Percentiles rank a stretch among this genome's conserved stretches.
phyloP scores from a whole-genome alignment of 2,888 invertebrate species.

The Uropetala carovei region DNA sequence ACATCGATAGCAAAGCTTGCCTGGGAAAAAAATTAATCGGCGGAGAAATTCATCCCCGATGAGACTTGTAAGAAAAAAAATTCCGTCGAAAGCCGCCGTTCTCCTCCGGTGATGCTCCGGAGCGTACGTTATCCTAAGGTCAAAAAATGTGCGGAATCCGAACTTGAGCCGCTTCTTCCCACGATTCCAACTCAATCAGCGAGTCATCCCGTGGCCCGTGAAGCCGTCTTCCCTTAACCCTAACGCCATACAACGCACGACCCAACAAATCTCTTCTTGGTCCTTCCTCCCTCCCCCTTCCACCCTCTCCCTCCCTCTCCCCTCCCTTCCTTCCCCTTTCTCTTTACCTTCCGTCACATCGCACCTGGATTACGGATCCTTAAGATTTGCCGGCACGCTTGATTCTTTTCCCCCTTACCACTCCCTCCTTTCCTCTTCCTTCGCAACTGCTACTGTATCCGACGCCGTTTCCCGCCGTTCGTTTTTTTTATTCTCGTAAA shows the following conservation, averaged over 20 bases:
- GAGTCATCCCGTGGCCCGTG: slow-evolving; percentile 31
- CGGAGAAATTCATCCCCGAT: neutral
- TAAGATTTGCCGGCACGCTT: neutral
- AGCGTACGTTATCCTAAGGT: neutral
- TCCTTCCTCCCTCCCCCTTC: neutral
- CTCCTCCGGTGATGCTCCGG: neutral
- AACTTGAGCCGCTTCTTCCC: neutral
- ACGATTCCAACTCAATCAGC: neutral
- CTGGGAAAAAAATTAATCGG: neutral
- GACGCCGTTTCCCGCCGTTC: no score
- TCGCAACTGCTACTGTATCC: no score
- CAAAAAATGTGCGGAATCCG: neutral
- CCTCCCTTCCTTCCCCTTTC: neutral
- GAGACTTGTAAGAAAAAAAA: neutral
- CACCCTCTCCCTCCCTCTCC: neutral
- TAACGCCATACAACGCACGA: neutral
- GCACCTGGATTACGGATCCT: slow-evolving; percentile 53
- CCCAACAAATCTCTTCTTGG: neutral
- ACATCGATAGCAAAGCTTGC: no score
- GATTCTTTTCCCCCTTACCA: neutral
- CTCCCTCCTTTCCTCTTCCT: neutral
- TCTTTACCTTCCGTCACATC: neutral
- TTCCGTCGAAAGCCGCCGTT: neutral
- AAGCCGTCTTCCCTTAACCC: neutral
- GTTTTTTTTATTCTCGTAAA: no score